phyloP scores from a whole-genome alignment of 2,113 vertebrate genomes.

The Tor tambroides region DNA sequence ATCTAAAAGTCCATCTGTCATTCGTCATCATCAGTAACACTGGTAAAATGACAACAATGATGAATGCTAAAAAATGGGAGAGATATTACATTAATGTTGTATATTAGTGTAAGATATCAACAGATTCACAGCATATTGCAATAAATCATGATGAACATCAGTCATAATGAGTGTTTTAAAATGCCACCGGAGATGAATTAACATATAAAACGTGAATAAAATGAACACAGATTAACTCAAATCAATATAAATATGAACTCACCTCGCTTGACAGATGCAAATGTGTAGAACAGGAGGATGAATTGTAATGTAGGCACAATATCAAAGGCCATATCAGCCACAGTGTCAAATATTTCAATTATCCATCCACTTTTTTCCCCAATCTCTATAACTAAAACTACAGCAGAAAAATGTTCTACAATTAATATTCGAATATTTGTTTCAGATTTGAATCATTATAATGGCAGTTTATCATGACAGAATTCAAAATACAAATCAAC shows the following conservation, averaged over 20 bases:
- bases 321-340: background rate
- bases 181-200: background rate
- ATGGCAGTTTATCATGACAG: background rate
- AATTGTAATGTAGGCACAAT: constrained; percentile 11
- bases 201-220: background rate
- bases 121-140: no score
- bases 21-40: background rate
- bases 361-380: background rate
- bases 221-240: background rate
- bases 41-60: constrained; percentile 15
- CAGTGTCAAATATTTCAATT: background rate
- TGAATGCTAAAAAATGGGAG: background rate
- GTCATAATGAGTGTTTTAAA: background rate
- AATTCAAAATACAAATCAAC: no score
- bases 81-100: background rate
- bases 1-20: background rate
- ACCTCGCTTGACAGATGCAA: background rate
- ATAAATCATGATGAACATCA: no score
- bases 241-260: background rate
- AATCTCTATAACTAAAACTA: background rate
- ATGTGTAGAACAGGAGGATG: constrained; percentile 6
- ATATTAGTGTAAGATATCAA: background rate
- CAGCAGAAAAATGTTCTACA: background rate
- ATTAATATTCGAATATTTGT: background rate
- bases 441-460: background rate